phyloP scores from a whole-genome alignment of 2,888 invertebrate species.

The Capitulum mitella region DNA sequence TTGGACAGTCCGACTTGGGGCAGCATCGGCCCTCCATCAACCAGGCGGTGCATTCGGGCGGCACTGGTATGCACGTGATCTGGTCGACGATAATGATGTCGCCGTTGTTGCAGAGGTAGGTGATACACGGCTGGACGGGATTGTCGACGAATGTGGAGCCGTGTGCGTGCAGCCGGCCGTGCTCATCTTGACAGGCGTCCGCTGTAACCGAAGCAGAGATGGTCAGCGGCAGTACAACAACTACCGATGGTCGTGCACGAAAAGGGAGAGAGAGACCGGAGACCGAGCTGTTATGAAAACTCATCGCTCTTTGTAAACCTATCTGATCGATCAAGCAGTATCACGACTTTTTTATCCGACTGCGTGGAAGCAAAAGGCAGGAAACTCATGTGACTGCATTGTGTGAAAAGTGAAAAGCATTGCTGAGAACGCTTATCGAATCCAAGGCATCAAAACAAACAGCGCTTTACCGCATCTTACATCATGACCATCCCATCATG shows the following conservation, averaged over 20 bases:
- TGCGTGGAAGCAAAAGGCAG: too few relatives aligned
- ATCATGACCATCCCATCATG: too few relatives aligned
- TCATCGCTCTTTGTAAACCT: too few relatives aligned
- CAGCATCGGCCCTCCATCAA: not conserved
- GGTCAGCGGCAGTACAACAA: not conserved
- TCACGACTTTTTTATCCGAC: too few relatives aligned
- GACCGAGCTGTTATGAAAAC: too few relatives aligned
- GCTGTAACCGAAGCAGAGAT: not conserved
- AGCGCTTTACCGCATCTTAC: too few relatives aligned
- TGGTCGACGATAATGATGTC: not conserved
- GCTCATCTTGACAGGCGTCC: not conserved
- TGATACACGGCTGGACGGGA: not conserved
- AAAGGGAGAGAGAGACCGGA: not conserved
- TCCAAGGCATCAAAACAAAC: too few relatives aligned
- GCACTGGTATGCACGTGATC: not conserved
- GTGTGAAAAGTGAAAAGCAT: too few relatives aligned
- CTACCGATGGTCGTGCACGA: too few relatives aligned
- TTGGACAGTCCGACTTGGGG: slow-evolving; percentile 12
- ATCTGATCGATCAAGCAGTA: too few relatives aligned
- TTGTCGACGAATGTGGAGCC: not conserved
- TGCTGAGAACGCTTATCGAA: too few relatives aligned
- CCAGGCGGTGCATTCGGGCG: not conserved
- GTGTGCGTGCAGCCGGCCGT: not conserved
- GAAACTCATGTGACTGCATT: too few relatives aligned
- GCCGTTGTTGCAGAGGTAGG: not conserved